phyloP scores from a whole-genome alignment of 64 coral and sea anemone species.

The Orbicella faveolata region DNA sequence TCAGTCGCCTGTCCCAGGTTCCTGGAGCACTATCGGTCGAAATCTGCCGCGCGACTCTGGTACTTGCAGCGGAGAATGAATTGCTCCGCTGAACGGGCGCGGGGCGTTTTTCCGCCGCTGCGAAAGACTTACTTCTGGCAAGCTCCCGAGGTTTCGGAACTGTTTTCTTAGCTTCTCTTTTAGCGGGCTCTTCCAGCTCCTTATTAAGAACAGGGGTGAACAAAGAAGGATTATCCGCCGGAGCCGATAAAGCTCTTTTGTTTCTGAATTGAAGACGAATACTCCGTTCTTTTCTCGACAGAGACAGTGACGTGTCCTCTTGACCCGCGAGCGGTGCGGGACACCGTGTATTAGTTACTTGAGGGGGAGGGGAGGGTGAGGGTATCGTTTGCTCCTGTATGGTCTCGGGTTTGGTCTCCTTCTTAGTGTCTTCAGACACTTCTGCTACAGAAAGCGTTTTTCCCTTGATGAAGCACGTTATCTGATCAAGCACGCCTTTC shows the following conservation, averaged over 20 bases:
- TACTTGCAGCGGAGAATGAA: conserved; percentile 66
- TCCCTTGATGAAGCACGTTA: conserved; percentile 72
- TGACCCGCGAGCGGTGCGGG: neutral
- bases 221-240: neutral
- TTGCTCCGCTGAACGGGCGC: conserved; percentile 61
- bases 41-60: conserved; percentile 9
- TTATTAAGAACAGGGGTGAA: neutral
- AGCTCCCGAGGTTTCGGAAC: neutral
- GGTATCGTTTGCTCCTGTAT: neutral
- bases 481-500: conserved; percentile 63
- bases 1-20: neutral
- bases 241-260: neutral
- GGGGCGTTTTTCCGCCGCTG: conserved; percentile 36
- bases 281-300: neutral
- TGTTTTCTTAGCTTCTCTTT: neutral
- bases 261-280: neutral
- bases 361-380: neutral
- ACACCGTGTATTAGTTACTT: neutral
- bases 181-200: neutral
- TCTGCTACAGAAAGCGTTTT: conserved; percentile 25
- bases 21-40: neutral
- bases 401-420: too few relatives aligned
- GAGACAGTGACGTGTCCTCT: neutral
- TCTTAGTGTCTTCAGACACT: neutral
- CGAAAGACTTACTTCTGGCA: conserved; percentile 68